These are phyloP conservation scores for Meriones psammophilus DNA, from an alignment of 2,797 vertebrate species.

Conservation along the genomic window DNA sequence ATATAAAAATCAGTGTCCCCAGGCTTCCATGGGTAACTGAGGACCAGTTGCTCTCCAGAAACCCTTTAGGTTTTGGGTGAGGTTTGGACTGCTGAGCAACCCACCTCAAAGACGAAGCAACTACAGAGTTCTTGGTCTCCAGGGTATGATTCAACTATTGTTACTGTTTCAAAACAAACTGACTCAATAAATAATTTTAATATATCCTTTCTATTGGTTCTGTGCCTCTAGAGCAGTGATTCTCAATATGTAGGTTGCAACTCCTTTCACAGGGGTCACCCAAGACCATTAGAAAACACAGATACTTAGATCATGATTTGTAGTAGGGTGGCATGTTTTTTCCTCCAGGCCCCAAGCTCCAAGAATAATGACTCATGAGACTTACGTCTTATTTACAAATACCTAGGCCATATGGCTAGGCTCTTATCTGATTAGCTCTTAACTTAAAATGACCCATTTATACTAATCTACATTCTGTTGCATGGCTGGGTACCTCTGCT, in stretches of 20 bases:
- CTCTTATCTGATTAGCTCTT: no score
- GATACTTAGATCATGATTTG: background rate
- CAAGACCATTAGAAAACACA: background rate
- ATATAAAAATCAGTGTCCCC: background rate
- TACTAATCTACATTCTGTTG: no score
- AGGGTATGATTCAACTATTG: background rate
- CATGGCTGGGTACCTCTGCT: no score
- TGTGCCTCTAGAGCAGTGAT: background rate
- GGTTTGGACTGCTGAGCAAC: background rate
- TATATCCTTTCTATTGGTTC: background rate
- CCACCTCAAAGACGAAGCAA: background rate
- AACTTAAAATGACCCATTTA: no score
- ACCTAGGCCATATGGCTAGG: no score
- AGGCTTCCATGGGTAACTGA: background rate
- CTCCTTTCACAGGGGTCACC: background rate
- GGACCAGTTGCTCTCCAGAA: background rate
- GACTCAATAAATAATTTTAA: no score
- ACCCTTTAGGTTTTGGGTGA: background rate
- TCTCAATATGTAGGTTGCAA: background rate
- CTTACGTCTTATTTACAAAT: no score
- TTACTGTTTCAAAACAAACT: background rate
- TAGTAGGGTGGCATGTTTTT: no score
- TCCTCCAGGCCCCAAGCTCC: no score
- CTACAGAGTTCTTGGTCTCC: background rate
- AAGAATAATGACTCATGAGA: no score